Evolutionary conservation across 2,888 invertebrate genomes (phyloP), one percentile per base, ranked within the genome.

Genomic region (Caradrina kadenii): DNA sequence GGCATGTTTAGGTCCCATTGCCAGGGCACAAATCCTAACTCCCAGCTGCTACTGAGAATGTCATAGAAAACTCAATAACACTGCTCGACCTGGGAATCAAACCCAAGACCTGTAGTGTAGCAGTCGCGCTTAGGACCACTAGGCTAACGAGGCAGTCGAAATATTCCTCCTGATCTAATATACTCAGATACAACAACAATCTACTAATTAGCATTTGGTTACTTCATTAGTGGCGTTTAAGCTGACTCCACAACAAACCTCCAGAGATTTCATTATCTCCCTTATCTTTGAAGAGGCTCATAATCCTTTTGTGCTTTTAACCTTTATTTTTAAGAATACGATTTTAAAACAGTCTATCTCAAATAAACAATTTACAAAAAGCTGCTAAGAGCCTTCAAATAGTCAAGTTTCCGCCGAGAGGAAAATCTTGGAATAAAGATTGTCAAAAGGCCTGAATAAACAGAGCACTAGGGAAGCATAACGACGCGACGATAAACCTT

Each of bases 181-280:
- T 11, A 11, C 39, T 13, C 8, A 13, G 13, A 39, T 13, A 35
- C 0, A 35, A 35, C 13, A 3, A 13, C 11, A 39, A 2, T 39
- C 39, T 39, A 17, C 72, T 60, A 73, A 77, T 71, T 52, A 73
- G 35, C 60, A 48, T 73, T 73, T 48, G 45, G 78, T 73, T 60
- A 71, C 60, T 70, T 77, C 50, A 77, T 73, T 70, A 70, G 59
- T 26, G 50, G 26, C 11, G 15, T 35, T 49, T 55, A 69, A 55
- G 19, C 71, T 26, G 35, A 26, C 31, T 58, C 56, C 52, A 56
- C 15, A 6, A 35, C 52, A 39, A 77, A 21, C 71, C 71, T 73
- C 73, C 7, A 13, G 35, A 61, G 55, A 61, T 70, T 55, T 42
- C 15, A 53, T 42, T 53, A 22, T 6, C 8, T 35, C 50, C 19